Evolutionary conservation across 1,140 invertebrate species (phyloP), one percentile per base, ranked within the genome.

Genomic region (Camponotus floridanus): DNA sequence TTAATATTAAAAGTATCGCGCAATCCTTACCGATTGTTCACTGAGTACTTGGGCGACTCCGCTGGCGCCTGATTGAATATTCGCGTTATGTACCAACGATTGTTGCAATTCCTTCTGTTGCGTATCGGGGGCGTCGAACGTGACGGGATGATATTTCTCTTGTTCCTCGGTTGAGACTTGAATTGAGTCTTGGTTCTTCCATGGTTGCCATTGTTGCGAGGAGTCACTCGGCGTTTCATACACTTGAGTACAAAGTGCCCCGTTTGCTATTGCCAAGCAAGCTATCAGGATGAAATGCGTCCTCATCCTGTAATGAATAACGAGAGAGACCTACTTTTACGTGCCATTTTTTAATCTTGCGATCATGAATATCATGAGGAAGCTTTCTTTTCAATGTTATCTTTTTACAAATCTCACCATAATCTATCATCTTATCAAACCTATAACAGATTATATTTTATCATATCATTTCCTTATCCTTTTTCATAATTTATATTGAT

Each of bases 241-340:
- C 13, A 94, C 92, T 88, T 91, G 92, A 18, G 90, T 92, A 8
- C 92, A 91, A 26, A 92, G 57, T 76, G 90, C 89, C 85, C 92
- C 91, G 51, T 86, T 74, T 65, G 86, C 33, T 61, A 94, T 85
- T 64, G 91, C 87, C 74, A 83, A 83, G 79, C 79, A 83, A 74
- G 92, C 76, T 74, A 93, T 61, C 76, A 93, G 74, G 71, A 93
- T 76, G 39, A 91, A 76, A 90, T 92, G 93, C 88, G 92, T 90
- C 86, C 88, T 94, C 81, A 91, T 92, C 70, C 93, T 94, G 65
- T 55, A 91, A 90, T 79, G 62, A 64, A 61, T 71, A 59, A 18
- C 5, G 31, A 45, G 18, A n/a, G 15, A 45, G 18, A 7, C 18
- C 26, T 26, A 88, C 45, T 62, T 55, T 70, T 67, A 26, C n/a